Percentiles rank a stretch among this genome's conserved stretches.
Evolutionary conservation across 1,140 invertebrate species (phyloP).

Genomic region (Oryctes rhinoceros): DNA sequence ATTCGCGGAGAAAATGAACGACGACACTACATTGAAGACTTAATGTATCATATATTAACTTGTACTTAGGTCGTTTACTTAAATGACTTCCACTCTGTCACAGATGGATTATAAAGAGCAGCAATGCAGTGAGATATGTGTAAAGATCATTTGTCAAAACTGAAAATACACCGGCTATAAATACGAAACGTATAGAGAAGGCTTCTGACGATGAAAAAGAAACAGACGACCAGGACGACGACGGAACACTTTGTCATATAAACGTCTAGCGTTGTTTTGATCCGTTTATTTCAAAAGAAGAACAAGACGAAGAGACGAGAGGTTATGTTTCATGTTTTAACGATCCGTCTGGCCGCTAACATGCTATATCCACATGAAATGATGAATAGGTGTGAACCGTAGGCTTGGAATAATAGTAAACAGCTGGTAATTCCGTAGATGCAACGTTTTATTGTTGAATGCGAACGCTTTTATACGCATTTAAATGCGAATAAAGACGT

Average conservation of each 20-base stretch:
- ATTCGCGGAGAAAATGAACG: neutral
- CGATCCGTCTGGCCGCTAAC: constrained; percentile 29
- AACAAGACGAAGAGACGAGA: constrained; percentile 17
- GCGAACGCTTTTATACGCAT: neutral
- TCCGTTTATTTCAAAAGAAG: constrained; percentile 30
- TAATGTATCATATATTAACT: constrained; percentile 34
- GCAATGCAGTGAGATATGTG: constrained; percentile 8
- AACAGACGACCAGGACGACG: constrained; percentile 16
- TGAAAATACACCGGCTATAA: constrained; percentile 32
- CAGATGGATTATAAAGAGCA: constrained; percentile 27
- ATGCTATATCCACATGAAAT: constrained; percentile 30
- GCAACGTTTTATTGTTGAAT: constrained; percentile 7
- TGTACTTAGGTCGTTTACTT: constrained; percentile 30
- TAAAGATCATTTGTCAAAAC: constrained; percentile 33
- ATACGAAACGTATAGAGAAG: neutral
- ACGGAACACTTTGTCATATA: constrained; percentile 34
- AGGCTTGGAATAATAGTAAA: constrained; percentile 28
- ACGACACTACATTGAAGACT: constrained; percentile 13
- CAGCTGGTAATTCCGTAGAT: constrained; percentile 1
- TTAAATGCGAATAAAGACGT: neutral
- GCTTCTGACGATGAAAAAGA: constrained; percentile 6
- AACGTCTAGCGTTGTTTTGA: constrained; percentile 28
- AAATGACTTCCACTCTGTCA: constrained; percentile 31
- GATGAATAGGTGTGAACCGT: constrained; percentile 32
- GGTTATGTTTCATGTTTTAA: constrained; percentile 36